Base-by-base conservation (phyloP, 2,113 vertebrate species). In the Passer montanus region DNA sequence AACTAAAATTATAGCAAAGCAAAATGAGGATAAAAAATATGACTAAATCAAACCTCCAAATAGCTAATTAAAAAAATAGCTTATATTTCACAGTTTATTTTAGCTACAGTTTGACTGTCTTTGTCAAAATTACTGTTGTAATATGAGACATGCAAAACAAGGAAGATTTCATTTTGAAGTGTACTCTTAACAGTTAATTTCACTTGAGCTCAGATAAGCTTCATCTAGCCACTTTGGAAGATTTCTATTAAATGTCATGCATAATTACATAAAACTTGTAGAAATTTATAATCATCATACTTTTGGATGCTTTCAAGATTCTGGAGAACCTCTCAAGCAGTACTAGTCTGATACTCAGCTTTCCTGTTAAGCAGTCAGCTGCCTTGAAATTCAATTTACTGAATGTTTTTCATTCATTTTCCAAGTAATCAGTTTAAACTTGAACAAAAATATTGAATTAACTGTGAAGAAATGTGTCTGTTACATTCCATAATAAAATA, bases 241-340 rank as follows among this genome's bases (percentile, higher is more conserved):
- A 94, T 56, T 92, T 87, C 85, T 93, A 91, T 80, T 97, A 98
- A 98, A 98, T 98, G 97, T 97, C 97, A 98, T 93, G 77, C 53
- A 96, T 97, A 97, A 98, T 98, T 98, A 97, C 75, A 89, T 70
- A 96, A 96, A 97, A 90, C 84, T 97, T 96, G 89, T 89, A 95
- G 84, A 96, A 97, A 96, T 96, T 95, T 96, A 87, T 97, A 96
- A 96, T 97, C 68, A 97, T 96, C 96, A 69, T 95, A 93, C 94
- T 97, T 97, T 94, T 96, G 93, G 84, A 94, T 68, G 89, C 68
- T 97, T 97, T 97, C 89, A 86, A 95, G 89, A 92, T 95, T 95
- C 92, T 97, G 73, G 90, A 97, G 96, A 96, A 97, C 94, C 97
- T 97, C 97, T 98, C 74, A 94, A 96, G 94, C 93, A 70, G 86